Percentiles rank a stretch among this genome's conserved stretches.
phyloP scores from a whole-genome alignment of 2,113 vertebrate genomes.

The Lagopus leucura region DNA sequence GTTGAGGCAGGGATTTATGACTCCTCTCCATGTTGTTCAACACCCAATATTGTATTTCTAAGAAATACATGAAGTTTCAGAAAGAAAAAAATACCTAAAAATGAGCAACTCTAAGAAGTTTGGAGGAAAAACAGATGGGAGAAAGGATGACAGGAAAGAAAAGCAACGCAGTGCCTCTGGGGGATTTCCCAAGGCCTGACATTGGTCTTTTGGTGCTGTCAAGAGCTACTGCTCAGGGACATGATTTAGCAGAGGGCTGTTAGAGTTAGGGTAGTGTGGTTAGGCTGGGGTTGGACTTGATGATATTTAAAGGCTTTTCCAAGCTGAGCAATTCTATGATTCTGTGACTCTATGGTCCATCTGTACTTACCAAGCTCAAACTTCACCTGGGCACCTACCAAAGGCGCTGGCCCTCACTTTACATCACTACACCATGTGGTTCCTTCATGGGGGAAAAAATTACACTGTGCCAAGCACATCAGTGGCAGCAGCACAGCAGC shows the following conservation, averaged over 20 bases:
- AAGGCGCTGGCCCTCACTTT: fast-evolving
- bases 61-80: background rate
- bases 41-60: background rate
- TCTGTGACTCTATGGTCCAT: no score
- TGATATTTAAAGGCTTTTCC: no score
- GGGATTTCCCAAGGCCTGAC: background rate
- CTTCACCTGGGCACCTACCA: background rate
- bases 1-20: background rate
- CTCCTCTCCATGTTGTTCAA: background rate
- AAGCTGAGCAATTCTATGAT: no score
- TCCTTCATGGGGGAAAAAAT: background rate
- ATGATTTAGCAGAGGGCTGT: no score
- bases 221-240: background rate
- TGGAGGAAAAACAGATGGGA: background rate
- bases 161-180: background rate
- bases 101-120: background rate
- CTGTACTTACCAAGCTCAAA: background rate
- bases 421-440: fast-evolving
- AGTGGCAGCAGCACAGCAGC: background rate
- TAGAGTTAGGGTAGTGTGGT: no score
- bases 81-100: background rate
- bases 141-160: background rate
- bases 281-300: no score
- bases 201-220: background rate
- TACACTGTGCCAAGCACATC: background rate